A percentile compares a stretch with the other conserved stretches of the same genome.
Conservation (phyloP, 2,888 invertebrate genomes). For the Hirtodrosophila confusa region DNA sequence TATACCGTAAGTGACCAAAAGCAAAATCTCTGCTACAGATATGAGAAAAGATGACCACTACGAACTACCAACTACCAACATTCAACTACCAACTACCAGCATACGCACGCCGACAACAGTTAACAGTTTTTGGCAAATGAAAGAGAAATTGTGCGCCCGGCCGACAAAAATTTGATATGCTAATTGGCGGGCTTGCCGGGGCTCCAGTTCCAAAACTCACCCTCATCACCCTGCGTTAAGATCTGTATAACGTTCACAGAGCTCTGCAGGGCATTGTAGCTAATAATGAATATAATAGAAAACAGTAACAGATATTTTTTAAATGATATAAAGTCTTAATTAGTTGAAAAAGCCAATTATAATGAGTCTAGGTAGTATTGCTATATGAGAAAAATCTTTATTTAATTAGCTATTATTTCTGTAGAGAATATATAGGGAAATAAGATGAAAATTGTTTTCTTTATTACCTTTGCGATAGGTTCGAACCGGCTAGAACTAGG, state of each 20-base stretch:
- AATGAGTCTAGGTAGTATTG: too few relatives aligned
- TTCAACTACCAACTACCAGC: constrained; percentile 39
- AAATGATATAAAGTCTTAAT: constrained; percentile 11
- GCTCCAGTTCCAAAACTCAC: constrained; percentile 16
- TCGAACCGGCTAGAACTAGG: too few relatives aligned
- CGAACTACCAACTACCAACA: constrained; percentile 29
- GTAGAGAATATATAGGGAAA: too few relatives aligned
- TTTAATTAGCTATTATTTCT: too few relatives aligned
- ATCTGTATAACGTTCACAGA: background rate
- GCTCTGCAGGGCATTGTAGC: constrained; percentile 21
- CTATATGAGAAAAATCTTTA: too few relatives aligned
- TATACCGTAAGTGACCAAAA: constrained; percentile 71
- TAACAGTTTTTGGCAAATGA: constrained; percentile 75
- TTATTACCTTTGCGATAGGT: too few relatives aligned
- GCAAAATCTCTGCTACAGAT: constrained; percentile 70
- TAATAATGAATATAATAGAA: constrained; percentile 4
- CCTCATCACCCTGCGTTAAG: constrained; percentile 4
- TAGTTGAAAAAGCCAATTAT: constrained; percentile 8
- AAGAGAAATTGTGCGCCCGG: constrained; percentile 69
- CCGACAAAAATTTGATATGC: constrained; percentile 63
- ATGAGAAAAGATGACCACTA: constrained; percentile 46
- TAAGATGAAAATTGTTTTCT: too few relatives aligned
- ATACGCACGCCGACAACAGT: constrained; percentile 51
- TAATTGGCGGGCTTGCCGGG: constrained; percentile 57
- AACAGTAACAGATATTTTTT: constrained; percentile 16